Conservation (phyloP, 2,888 invertebrate genomes). For the Mesochorus sp. region DNA sequence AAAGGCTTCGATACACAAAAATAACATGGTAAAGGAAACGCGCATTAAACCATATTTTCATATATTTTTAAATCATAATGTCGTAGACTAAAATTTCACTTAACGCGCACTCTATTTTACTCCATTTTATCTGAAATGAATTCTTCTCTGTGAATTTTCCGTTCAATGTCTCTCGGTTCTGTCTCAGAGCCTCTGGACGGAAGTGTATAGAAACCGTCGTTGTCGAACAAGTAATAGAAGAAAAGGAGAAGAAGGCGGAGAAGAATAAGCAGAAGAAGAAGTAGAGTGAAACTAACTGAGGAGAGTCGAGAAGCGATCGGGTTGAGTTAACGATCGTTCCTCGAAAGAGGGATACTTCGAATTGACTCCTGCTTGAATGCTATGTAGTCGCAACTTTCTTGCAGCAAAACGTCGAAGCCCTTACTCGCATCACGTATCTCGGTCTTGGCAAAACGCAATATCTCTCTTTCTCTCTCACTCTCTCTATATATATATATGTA, state of each 20-base stretch:
- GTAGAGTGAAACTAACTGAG: constrained; percentile 20
- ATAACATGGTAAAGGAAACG: background rate
- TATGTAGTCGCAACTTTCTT: constrained; percentile 18
- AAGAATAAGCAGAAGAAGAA: constrained; percentile 34
- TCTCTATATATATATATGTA: background rate
- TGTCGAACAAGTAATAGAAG: background rate
- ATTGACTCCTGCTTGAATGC: constrained; percentile 24
- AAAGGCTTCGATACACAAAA: background rate
- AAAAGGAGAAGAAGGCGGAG: constrained; percentile 15
- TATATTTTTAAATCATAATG: too few relatives aligned
- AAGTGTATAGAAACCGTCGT: constrained; percentile 43
- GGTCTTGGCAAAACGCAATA: constrained; percentile 32
- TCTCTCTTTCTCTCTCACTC: background rate
- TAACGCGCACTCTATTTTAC: too few relatives aligned
- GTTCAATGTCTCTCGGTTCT: constrained; percentile 20
- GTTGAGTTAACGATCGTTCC: constrained; percentile 62
- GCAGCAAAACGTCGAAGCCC: constrained; percentile 28
- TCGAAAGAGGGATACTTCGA: constrained; percentile 53
- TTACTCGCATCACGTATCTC: constrained; percentile 22
- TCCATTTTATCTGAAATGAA: too few relatives aligned
- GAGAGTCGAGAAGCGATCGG: constrained; percentile 44
- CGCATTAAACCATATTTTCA: too few relatives aligned
- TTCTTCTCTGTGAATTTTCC: too few relatives aligned
- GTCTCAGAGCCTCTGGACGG: constrained; percentile 33
- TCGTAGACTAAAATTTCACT: too few relatives aligned